Conservation (phyloP, 2,113 vertebrate species). For the Ciconia stormi region DNA sequence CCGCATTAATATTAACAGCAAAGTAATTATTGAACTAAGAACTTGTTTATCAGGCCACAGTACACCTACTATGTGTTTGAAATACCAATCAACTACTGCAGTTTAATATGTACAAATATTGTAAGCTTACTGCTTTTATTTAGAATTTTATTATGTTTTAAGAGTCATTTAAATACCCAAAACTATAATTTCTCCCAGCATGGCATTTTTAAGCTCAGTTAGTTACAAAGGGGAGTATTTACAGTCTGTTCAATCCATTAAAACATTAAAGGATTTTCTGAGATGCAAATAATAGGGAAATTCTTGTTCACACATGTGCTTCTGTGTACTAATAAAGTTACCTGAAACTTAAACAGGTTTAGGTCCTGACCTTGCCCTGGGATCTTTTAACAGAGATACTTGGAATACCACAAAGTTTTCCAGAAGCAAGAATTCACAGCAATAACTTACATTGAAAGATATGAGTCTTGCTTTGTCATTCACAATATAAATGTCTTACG, state of each 20-base stretch:
- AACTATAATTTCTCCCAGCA: not conserved
- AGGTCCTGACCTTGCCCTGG: not conserved
- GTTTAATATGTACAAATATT: not conserved
- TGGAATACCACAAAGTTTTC: not conserved
- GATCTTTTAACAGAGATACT: not conserved
- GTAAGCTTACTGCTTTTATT: not conserved
- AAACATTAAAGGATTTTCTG: not conserved
- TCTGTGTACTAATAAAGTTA: not conserved
- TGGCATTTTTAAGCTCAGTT: not conserved
- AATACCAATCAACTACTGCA: not conserved
- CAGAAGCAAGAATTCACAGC: not conserved
- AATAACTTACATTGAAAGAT: not conserved
- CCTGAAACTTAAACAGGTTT: not conserved
- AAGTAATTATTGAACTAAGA: not conserved
- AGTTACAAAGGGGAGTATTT: not conserved
- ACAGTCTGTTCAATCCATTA: not conserved
- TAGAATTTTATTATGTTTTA: not conserved
- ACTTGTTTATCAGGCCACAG: not conserved
- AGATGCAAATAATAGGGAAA: not conserved
- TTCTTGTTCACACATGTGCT: not conserved
- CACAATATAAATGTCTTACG: fast-evolving
- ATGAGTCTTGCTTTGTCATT: not conserved
- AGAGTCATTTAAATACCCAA: not conserved
- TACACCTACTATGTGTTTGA: not conserved
- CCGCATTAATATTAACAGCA: not conserved